A percentile compares a stretch with the other conserved stretches of the same genome.
phyloP scores from a whole-genome alignment of 2,113 vertebrate species.

The Macroglossus sobrinus region DNA sequence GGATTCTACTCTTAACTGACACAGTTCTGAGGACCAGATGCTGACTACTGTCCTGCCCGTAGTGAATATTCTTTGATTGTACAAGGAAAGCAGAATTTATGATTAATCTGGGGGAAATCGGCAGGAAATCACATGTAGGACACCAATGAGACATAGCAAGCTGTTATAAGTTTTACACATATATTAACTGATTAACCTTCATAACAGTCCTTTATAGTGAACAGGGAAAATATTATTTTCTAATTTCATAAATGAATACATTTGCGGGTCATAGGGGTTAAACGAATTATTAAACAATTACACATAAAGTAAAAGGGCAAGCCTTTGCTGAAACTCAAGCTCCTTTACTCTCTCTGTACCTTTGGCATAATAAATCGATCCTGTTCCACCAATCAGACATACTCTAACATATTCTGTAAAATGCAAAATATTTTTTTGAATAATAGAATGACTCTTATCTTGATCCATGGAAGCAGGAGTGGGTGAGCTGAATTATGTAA shows the following conservation, averaged over 20 bases:
- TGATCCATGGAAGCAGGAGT: neutral
- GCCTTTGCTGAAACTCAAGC: neutral
- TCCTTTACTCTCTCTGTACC: neutral
- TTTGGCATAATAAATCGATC: neutral
- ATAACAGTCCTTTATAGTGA: neutral
- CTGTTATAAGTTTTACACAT: neutral
- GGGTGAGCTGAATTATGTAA: neutral
- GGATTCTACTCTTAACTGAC: neutral
- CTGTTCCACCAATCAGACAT: neutral
- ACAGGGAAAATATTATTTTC: neutral
- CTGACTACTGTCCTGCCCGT: neutral
- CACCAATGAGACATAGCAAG: neutral
- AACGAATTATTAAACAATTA: neutral
- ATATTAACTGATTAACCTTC: neutral
- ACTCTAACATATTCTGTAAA: neutral
- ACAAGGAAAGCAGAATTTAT: neutral
- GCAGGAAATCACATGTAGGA: slow-evolving; percentile 37
- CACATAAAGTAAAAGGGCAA: neutral
- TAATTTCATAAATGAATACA: neutral
- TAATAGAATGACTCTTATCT: neutral
- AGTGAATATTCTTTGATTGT: neutral
- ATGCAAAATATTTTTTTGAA: neutral
- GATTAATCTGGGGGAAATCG: neutral
- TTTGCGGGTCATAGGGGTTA: neutral
- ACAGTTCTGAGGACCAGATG: neutral